These are phyloP conservation scores for Florisuga fusca DNA, from an alignment of 2,797 vertebrate genomes.

Conservation along the genomic window DNA sequence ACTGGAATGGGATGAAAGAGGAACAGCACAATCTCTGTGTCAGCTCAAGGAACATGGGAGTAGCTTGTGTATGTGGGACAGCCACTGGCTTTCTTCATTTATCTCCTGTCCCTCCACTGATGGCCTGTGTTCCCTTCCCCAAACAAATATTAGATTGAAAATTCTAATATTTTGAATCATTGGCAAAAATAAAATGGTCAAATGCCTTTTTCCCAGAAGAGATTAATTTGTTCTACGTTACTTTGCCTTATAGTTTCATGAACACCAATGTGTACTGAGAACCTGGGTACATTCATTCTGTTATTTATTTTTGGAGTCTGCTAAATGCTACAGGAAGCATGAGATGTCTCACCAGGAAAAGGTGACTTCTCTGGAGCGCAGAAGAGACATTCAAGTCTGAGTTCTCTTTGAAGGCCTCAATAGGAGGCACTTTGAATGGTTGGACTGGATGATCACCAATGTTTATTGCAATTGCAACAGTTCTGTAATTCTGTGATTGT, in stretches of 20 bases:
- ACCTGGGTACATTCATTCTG: accelerated
- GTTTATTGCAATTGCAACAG: too few relatives aligned
- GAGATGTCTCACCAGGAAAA: neutral
- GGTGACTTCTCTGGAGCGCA: neutral
- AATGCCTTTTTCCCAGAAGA: neutral
- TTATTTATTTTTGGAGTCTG: neutral
- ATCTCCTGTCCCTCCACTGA: neutral
- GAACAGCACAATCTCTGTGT: neutral
- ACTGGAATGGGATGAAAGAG: neutral
- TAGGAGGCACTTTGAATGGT: too few relatives aligned
- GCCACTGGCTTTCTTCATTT: neutral
- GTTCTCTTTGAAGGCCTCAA: neutral
- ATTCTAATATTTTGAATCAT: neutral
- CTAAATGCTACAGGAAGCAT: neutral
- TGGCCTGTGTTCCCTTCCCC: neutral
- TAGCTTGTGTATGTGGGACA: neutral
- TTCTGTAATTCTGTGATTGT: too few relatives aligned
- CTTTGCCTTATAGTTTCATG: neutral
- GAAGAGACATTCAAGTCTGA: neutral
- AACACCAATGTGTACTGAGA: neutral
- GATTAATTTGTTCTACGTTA: neutral
- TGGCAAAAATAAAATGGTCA: neutral
- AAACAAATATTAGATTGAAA: neutral
- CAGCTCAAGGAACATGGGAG: neutral
- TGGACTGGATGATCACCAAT: too few relatives aligned